A percentile compares a stretch with the other conserved stretches of the same genome.
phyloP scores from a whole-genome alignment of 2,797 vertebrate species.

The Epinephelus malabaricus region DNA sequence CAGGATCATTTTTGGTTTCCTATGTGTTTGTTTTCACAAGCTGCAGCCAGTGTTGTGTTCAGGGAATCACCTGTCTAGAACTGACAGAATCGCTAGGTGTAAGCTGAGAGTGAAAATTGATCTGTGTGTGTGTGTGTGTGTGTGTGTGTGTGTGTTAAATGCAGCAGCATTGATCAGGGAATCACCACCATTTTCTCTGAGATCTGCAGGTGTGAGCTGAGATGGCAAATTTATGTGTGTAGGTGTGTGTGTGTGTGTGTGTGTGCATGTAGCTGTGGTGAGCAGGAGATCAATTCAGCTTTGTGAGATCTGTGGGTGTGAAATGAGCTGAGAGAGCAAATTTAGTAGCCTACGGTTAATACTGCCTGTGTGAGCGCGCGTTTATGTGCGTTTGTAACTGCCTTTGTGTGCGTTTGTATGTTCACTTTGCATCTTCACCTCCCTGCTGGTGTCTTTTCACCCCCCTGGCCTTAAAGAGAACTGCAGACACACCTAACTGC shows the following conservation, averaged over 20 bases:
- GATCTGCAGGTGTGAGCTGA: slow-evolving; percentile 27
- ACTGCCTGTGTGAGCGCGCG: neutral
- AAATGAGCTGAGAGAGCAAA: slow-evolving; percentile 40
- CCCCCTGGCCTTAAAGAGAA: neutral
- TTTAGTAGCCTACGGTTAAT: slow-evolving; percentile 21
- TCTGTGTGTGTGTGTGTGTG: neutral
- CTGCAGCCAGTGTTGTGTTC: neutral
- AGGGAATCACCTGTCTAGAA: neutral
- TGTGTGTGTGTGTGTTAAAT: neutral
- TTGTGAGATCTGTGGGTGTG: slow-evolving; percentile 42
- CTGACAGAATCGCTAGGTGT: neutral
- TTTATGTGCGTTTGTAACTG: neutral
- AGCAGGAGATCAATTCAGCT: slow-evolving; percentile 26
- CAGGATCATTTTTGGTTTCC: no score
- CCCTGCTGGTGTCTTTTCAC: neutral
- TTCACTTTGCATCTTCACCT: neutral
- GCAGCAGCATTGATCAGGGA: neutral
- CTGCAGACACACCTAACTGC: neutral
- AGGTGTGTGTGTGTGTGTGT: slow-evolving; percentile 2
- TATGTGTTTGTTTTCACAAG: neutral
- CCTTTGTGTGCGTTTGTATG: neutral
- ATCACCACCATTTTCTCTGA: neutral
- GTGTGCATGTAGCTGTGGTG: neutral
- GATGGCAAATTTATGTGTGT: neutral
- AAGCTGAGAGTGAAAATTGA: neutral